phyloP scores from a whole-genome alignment of 2,888 invertebrate species.

The Euspilapteryx auroguttella region DNA sequence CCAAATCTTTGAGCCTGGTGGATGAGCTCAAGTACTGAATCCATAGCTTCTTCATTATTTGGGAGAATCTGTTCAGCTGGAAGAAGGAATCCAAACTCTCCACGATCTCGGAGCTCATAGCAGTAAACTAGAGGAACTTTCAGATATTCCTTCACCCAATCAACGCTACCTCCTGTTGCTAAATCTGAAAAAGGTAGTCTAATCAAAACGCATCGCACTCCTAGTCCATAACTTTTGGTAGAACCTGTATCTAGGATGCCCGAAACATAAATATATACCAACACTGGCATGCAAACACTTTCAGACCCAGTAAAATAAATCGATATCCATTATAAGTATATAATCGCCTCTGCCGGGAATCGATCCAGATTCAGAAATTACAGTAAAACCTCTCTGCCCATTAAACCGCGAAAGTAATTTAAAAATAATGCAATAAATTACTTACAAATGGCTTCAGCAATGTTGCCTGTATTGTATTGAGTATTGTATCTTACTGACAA shows the following conservation, averaged over 20 bases:
- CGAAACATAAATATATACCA: too few species aligned
- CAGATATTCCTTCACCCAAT: constrained; percentile 31
- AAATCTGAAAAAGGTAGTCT: constrained; percentile 13
- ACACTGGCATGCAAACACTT: too few species aligned
- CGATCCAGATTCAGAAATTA: too few species aligned
- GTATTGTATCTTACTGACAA: constrained; percentile 47
- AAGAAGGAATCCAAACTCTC: constrained; percentile 61
- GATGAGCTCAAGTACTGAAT: constrained; percentile 39
- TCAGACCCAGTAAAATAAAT: too few species aligned
- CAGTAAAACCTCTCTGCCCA: too few species aligned
- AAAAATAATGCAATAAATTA: too few species aligned
- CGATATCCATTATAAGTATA: too few species aligned
- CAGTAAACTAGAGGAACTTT: constrained; percentile 28
- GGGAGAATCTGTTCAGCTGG: constrained; percentile 61
- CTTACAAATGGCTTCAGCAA: constrained; percentile 61
- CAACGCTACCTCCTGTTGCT: constrained; percentile 23
- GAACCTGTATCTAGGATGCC: too few species aligned
- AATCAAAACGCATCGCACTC: not conserved
- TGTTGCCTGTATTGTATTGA: constrained; percentile 48
- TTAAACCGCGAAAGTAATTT: too few species aligned
- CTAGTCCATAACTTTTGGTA: not conserved
- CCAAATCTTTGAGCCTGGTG: constrained; percentile 24
- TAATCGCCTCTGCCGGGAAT: too few species aligned
- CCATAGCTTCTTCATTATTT: constrained; percentile 50
- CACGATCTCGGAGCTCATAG: constrained; percentile 58